Conservation (phyloP, 1,140 invertebrate genomes). For the Drosophila kanapiae region DNA sequence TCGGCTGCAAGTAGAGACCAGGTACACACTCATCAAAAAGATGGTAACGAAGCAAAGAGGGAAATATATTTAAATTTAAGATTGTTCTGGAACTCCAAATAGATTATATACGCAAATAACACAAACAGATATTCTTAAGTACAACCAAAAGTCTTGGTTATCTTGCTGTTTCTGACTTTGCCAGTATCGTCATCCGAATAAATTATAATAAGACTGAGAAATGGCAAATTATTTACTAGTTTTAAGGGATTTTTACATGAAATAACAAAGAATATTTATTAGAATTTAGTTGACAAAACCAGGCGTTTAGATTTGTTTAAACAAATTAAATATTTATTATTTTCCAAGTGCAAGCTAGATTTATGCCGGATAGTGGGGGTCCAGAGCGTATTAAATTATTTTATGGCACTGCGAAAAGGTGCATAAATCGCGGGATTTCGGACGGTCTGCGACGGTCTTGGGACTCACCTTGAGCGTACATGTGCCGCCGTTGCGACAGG, state of each 20-base stretch:
- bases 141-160: too few species aligned
- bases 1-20: slow-evolving; percentile 39
- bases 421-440: slow-evolving; percentile 61
- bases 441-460: background rate
- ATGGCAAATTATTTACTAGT: background rate
- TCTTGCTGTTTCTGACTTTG: too few species aligned
- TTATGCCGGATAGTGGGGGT: background rate
- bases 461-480: slow-evolving; percentile 86
- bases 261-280: too few species aligned
- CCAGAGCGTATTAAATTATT: slow-evolving; percentile 69
- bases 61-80: background rate
- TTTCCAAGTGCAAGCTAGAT: slow-evolving; percentile 14
- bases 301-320: too few species aligned
- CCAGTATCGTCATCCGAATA: too few species aligned
- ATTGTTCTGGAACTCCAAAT: too few species aligned
- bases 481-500: slow-evolving; percentile 94
- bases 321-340: background rate
- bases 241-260: too few species aligned
- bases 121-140: too few species aligned
- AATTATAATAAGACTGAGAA: too few species aligned
- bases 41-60: background rate
- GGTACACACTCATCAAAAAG: slow-evolving; percentile 17
- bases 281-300: too few species aligned
- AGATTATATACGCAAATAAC: too few species aligned
- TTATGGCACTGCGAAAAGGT: slow-evolving; percentile 62